These are phyloP conservation scores for Campylorhamphus procurvoides DNA, from an alignment of 2,113 vertebrate genomes.

Conservation along the genomic window DNA sequence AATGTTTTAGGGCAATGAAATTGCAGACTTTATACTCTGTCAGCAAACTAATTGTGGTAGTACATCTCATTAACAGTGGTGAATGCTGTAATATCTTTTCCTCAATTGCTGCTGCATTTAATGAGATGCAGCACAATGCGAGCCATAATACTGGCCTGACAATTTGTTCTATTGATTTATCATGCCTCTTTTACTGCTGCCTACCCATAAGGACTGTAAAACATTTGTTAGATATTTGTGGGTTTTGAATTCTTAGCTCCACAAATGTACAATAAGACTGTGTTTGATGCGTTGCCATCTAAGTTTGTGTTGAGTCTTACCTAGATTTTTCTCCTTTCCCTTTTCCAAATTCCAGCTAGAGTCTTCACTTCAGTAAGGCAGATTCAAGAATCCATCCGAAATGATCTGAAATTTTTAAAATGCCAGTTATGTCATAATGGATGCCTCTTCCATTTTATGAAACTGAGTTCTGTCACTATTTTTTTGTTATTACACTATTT, in stretches of 20 bases:
- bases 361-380: background rate
- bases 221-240: slow-evolving; percentile 42
- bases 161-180: slow-evolving; percentile 77
- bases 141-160: slow-evolving; percentile 58
- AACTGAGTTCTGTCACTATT: background rate
- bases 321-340: background rate
- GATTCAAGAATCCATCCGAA: background rate
- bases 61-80: slow-evolving; percentile 70
- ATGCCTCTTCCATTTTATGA: background rate
- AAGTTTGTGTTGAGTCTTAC: background rate
- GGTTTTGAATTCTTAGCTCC: slow-evolving; percentile 19
- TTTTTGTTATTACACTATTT: background rate
- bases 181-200: slow-evolving; percentile 39
- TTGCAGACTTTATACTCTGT: slow-evolving; percentile 51
- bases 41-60: slow-evolving; percentile 67
- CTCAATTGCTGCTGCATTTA: slow-evolving; percentile 64
- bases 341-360: background rate
- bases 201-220: slow-evolving; percentile 58
- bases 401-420: background rate
- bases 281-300: background rate
- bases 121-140: slow-evolving; percentile 71
- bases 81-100: slow-evolving; percentile 66
- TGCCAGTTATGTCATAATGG: background rate
- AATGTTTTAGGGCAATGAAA: slow-evolving; percentile 9
- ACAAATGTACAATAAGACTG: background rate